These are phyloP conservation scores for Pemphredon lugubris DNA, from an alignment of 2,888 invertebrate genomes.

Conservation along the genomic window DNA sequence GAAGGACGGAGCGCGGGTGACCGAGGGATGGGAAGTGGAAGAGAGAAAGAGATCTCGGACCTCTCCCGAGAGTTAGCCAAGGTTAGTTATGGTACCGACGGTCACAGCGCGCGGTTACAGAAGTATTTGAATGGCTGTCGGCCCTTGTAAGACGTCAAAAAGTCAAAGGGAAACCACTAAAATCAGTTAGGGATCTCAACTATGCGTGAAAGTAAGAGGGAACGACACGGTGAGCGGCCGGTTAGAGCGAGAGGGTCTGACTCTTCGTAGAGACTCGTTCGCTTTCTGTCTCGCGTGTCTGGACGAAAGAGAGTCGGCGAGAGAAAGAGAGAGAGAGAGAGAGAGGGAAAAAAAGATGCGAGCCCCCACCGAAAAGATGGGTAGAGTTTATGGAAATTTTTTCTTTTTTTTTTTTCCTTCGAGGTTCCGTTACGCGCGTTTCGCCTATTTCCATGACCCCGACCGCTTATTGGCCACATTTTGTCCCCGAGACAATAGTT, in stretches of 20 bases:
- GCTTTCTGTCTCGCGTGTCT: conserved; percentile 7
- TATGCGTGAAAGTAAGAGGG: conserved; percentile 66
- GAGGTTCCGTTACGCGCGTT: conserved; percentile 64
- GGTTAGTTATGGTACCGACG: conserved; percentile 78
- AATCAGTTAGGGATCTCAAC: conserved; percentile 81
- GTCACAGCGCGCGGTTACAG: conserved; percentile 75
- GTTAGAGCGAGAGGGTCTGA: conserved; percentile 16
- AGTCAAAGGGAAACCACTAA: conserved; percentile 80
- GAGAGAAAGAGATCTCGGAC: conserved; percentile 54
- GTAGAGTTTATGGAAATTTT: conserved; percentile 75
- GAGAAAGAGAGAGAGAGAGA: conserved; percentile 24
- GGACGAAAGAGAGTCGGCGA: background rate
- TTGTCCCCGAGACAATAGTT: conserved; percentile 61
- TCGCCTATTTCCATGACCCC: conserved; percentile 59
- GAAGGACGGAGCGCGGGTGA: conserved; percentile 14
- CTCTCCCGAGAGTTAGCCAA: conserved; percentile 72
- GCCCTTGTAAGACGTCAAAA: conserved; percentile 80
- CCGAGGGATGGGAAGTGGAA: conserved; percentile 8
- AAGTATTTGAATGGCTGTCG: conserved; percentile 80
- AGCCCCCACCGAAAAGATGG: conserved; percentile 60
- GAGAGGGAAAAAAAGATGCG: conserved; percentile 50
- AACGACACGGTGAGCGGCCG: conserved; percentile 27
- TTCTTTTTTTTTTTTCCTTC: no score
- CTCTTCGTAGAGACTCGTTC: conserved; percentile 1
- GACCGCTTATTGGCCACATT: conserved; percentile 60